Evolutionary conservation across 2,888 invertebrate genomes (phyloP).

Genomic region (Polydrusus pterygomalis): DNA sequence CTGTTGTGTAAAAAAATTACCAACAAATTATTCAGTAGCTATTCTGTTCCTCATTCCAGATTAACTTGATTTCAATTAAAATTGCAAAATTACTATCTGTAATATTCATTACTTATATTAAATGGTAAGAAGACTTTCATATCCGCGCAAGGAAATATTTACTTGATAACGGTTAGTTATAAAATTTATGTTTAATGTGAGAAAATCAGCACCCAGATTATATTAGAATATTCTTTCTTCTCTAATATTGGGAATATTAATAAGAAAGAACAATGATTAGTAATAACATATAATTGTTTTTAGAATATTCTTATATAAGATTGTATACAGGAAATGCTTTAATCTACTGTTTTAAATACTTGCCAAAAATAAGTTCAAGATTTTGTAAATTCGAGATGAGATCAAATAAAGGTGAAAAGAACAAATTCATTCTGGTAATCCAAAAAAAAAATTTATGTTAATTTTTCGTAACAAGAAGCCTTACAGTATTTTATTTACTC

Average conservation of each 20-base stretch:
- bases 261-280: background rate
- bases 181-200: background rate
- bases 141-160: constrained; percentile 1
- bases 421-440: too few relatives aligned
- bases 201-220: background rate
- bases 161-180: constrained; percentile 11
- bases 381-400: too few relatives aligned
- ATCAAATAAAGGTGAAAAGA: too few relatives aligned
- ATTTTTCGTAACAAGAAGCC: too few relatives aligned
- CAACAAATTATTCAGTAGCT: background rate
- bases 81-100: constrained; percentile 12
- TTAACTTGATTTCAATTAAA: background rate
- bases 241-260: background rate
- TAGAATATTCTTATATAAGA: background rate
- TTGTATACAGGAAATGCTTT: too few relatives aligned
- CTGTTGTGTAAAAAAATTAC: background rate
- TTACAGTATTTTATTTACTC: too few relatives aligned
- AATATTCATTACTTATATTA: background rate
- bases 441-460: too few relatives aligned
- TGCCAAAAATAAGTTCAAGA: too few relatives aligned
- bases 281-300: background rate
- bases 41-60: constrained; percentile 19
- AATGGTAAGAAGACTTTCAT: constrained; percentile 14
- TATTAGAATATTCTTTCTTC: background rate
- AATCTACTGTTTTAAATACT: too few relatives aligned